Evolutionary conservation across 1,140 invertebrate species (phyloP), one percentile per base, ranked within the genome.

Genomic region (Kradibia gibbosae): DNA sequence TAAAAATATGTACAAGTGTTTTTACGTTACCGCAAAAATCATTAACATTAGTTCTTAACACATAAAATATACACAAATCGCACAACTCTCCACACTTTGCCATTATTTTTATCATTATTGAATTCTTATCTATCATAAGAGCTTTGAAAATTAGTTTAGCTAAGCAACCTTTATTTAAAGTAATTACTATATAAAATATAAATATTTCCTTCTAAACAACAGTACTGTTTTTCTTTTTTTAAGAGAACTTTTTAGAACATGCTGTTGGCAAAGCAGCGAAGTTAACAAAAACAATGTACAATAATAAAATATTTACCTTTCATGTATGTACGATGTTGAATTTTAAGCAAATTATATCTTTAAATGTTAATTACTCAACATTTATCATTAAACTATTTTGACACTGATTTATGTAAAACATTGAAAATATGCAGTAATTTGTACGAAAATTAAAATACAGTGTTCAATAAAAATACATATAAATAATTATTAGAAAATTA

Each of bases 211-310:
- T 50, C 10, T 62, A 39, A 74, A 80, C 50, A 65, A 80, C 48
- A 74, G 25, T n/a, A 53, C 34, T 71, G 39, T n/a, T 20, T 73
- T 73, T 50, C 8, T 62, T 78, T 72, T 80, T 42, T 73, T 62
- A 65, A 70, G 60, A 81, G 60, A 81, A 81, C 72, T 81, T 81
- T 81, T 77, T 77, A 45, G 50, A 78, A 50, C n/a, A 73, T 36
- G 36, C 75, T 82, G 80, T 78, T 82, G 80, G 80, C 80, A 82
- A 82, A 82, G 80, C 80, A 82, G 80, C 67, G n/a, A 81, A 82
- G 55, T 78, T 62, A 82, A 78, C 42, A 70, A 81, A 76, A 76
- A 74, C 42, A 28, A 72, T 72, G 15, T 72, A 70, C 28, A 67
- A 22, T 36, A 78, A n/a, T 78, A 65, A 55, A 42, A 78, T 55